Percentiles rank a stretch among this genome's conserved stretches.
These are phyloP conservation scores for Pollachius pollachius DNA, from an alignment of 2,113 vertebrate genomes.

Conservation along the genomic window DNA sequence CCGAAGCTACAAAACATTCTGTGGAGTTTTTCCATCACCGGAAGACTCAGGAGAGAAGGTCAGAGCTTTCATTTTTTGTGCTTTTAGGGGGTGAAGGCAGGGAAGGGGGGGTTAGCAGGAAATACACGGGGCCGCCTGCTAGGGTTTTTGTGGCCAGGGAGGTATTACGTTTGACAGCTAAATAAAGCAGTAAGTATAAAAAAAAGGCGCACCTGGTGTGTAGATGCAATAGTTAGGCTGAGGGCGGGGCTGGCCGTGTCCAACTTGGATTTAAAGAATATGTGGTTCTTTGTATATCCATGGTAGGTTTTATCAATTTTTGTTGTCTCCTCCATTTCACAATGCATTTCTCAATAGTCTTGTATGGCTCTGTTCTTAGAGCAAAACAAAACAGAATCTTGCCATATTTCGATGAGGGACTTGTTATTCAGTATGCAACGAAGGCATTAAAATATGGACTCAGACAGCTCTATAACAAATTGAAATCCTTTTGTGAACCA, in stretches of 20 bases:
- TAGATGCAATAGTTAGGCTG: too few species aligned
- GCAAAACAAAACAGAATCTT: not conserved
- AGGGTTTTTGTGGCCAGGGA: conserved; percentile 32
- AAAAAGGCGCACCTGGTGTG: conserved; percentile 2
- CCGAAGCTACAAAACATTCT: conserved; percentile 44
- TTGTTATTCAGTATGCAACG: not conserved
- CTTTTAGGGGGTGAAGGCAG: conserved; percentile 39
- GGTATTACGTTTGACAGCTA: conserved; percentile 40
- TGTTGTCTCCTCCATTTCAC: too few species aligned
- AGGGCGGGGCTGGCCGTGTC: too few species aligned
- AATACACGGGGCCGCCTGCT: conserved; percentile 38
- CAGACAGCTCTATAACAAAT: not conserved
- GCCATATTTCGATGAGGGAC: not conserved
- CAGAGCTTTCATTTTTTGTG: conserved; percentile 44
- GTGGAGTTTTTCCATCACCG: too few species aligned
- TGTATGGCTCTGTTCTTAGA: too few species aligned
- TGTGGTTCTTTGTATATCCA: too few species aligned
- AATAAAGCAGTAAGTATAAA: conserved; percentile 12
- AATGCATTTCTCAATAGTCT: not conserved
- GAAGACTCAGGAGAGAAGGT: conserved; percentile 29
- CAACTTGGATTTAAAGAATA: too few species aligned
- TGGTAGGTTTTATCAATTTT: too few species aligned
- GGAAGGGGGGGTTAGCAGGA: not conserved
- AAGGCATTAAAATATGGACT: not conserved
- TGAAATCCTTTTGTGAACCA: not conserved